Evolutionary conservation across 2,113 vertebrate species (phyloP).

Genomic region (Stictonetta naevosa): DNA sequence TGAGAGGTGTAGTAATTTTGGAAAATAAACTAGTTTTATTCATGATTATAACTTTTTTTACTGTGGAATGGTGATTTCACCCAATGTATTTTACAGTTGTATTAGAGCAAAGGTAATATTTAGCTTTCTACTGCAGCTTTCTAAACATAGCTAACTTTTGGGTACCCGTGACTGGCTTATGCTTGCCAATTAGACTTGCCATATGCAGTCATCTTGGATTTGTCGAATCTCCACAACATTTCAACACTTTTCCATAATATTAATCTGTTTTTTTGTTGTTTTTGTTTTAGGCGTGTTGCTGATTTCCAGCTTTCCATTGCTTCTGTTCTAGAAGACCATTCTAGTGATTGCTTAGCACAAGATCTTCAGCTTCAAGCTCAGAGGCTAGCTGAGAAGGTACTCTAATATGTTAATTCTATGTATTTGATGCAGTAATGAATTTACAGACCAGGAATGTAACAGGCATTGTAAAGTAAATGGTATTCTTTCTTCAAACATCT

Average conservation of each 20-base stretch:
- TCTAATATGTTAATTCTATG: background rate
- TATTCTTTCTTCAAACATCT: background rate
- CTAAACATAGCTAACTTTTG: background rate
- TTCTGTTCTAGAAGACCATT: slow-evolving; percentile 69
- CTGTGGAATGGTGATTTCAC: background rate
- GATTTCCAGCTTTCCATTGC: slow-evolving; percentile 85
- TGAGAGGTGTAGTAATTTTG: background rate
- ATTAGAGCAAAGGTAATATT: background rate
- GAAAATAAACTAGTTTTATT: background rate
- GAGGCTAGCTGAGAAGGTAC: slow-evolving; percentile 82
- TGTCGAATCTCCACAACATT: background rate
- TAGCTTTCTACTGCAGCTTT: background rate
- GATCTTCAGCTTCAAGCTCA: slow-evolving; percentile 79
- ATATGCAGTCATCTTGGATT: background rate
- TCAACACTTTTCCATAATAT: background rate
- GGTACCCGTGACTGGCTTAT: background rate
- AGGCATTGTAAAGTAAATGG: background rate
- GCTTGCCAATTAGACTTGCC: background rate
- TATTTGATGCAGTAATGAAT: background rate
- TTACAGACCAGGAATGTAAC: background rate
- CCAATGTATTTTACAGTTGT: background rate
- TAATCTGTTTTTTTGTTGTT: background rate
- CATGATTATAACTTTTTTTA: background rate
- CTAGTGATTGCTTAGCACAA: slow-evolving; percentile 36
- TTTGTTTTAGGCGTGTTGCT: slow-evolving; percentile 73